phyloP scores from a whole-genome alignment of 2,797 vertebrate species.

The Channallabes apus region DNA sequence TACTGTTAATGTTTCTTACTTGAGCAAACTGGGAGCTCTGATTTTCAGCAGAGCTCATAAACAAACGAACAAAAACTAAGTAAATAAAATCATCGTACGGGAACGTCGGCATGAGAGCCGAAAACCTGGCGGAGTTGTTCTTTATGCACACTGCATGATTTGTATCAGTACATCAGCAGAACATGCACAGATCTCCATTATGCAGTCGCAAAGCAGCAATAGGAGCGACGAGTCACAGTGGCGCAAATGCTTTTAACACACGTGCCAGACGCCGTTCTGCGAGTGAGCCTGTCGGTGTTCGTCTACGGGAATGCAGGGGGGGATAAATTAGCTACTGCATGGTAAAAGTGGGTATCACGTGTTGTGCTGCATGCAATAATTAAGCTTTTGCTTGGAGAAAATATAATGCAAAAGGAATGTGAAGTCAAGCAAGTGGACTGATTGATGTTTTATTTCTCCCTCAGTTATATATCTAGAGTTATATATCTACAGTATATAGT shows the following conservation, averaged over 20 bases:
- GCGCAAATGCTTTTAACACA: background rate
- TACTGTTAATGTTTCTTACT: conserved; percentile 5
- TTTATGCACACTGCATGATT: conserved; percentile 47
- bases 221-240: conserved; percentile 19
- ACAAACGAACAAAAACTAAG: background rate
- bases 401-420: conserved; percentile 53
- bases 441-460: conserved; percentile 42
- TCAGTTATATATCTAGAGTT: background rate
- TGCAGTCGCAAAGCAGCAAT: conserved; percentile 61
- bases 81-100: conserved; percentile 15
- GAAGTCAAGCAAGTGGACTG: conserved; percentile 16
- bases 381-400: conserved; percentile 65
- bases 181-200: conserved; percentile 43
- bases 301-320: conserved; percentile 66
- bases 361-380: conserved; percentile 84
- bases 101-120: background rate
- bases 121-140: background rate
- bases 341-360: conserved; percentile 70
- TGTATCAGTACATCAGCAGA: conserved; percentile 39
- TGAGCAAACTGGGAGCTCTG: background rate
- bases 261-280: background rate
- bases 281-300: conserved; percentile 65
- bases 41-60: conserved; percentile 10
- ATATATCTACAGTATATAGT: background rate
- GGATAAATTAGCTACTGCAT: conserved; percentile 72